Evolutionary conservation across 2,113 vertebrate genomes (phyloP).

Genomic region (Lepisosteus osseus): DNA sequence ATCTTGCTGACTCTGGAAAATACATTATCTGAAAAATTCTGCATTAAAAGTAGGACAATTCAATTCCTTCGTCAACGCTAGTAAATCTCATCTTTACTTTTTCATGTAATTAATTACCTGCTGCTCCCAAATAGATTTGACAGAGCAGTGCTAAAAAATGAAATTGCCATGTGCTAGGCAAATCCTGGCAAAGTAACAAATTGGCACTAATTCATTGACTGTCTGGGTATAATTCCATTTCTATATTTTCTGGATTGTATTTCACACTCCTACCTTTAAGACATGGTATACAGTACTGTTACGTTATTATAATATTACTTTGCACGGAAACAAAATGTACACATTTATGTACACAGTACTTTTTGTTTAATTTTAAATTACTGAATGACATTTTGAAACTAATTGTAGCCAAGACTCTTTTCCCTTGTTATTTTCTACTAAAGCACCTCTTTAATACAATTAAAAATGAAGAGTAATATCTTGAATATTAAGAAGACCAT

Average conservation of each 20-base stretch:
- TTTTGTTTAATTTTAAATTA: conserved; percentile 32
- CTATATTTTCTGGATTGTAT: conserved; percentile 45
- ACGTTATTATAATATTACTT: conserved; percentile 27
- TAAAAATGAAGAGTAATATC: too few species aligned
- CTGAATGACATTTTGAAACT: too few species aligned
- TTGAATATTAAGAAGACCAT: too few species aligned
- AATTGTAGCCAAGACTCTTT: too few species aligned
- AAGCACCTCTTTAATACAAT: too few species aligned
- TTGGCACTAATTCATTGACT: conserved; percentile 43
- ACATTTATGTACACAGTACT: conserved; percentile 41
- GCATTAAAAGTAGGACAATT: not conserved
- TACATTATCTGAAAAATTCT: not conserved
- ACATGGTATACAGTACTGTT: conserved; percentile 16
- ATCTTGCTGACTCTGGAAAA: too few species aligned
- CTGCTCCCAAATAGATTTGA: not conserved
- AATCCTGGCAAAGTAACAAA: conserved; percentile 34
- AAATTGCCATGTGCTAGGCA: not conserved
- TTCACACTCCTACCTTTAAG: conserved; percentile 50
- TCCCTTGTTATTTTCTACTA: too few species aligned
- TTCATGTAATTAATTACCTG: not conserved
- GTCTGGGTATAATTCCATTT: conserved; percentile 49
- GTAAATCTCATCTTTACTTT: not conserved
- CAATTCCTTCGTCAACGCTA: not conserved
- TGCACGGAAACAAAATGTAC: conserved; percentile 10
- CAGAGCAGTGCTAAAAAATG: not conserved